Evolutionary conservation across 2,113 vertebrate genomes (phyloP).

Genomic region (Rhinopomastus cyanomelas): DNA sequence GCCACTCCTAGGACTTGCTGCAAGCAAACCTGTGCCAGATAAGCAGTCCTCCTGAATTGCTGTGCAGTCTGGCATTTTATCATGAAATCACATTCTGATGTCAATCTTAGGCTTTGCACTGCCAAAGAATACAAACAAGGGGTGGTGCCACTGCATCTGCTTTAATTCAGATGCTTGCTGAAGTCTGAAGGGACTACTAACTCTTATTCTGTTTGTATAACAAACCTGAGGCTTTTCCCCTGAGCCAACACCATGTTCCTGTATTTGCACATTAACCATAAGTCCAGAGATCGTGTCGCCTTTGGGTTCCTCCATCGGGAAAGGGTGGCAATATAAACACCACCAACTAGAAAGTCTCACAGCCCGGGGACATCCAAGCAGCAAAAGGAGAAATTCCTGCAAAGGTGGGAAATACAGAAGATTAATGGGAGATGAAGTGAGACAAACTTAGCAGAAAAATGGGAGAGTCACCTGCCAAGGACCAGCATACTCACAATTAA

Average conservation of each 20-base stretch:
- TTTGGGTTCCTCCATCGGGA: conserved; percentile 16
- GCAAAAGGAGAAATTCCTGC: not conserved
- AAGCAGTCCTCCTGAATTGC: not conserved
- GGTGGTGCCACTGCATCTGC: not conserved
- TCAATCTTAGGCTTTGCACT: not conserved
- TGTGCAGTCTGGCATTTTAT: not conserved
- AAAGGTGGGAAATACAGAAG: not conserved
- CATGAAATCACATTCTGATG: not conserved
- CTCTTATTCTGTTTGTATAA: not conserved
- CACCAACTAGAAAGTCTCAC: not conserved
- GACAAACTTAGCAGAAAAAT: not conserved
- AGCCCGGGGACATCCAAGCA: not conserved
- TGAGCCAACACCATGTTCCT: not conserved
- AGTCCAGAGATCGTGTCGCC: not conserved
- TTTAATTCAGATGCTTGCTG: conserved; percentile 13
- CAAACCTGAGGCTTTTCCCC: not conserved
- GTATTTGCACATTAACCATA: not conserved
- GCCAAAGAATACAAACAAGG: not conserved
- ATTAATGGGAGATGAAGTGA: not conserved
- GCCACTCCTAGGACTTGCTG: not conserved
- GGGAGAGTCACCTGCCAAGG: not conserved
- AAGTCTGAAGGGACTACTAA: not conserved
- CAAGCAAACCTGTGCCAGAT: not conserved
- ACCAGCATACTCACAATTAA: not conserved
- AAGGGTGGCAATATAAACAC: not conserved